Evolutionary conservation across 35 echinoderm and acorn worm species (phyloP).

Genomic region (Ophioderma brevispina): DNA sequence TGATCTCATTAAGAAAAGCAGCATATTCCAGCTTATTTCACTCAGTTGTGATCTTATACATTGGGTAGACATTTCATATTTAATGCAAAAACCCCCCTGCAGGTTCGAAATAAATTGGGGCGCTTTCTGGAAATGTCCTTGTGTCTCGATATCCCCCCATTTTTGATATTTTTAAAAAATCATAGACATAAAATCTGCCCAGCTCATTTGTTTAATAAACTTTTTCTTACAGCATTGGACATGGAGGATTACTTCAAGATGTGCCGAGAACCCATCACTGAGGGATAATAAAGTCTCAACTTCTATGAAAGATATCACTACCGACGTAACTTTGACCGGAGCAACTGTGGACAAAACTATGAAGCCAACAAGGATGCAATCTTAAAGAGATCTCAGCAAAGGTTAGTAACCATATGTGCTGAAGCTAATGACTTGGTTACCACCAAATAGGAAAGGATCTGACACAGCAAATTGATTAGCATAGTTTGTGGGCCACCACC

Average conservation of each 20-base stretch:
- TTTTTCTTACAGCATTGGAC: slow-evolving; percentile 73
- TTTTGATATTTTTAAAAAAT: neutral
- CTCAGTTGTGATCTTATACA: too few relatives aligned
- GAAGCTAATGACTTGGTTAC: neutral
- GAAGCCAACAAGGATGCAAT: slow-evolving; percentile 38
- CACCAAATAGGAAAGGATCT: neutral
- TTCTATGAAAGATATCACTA: slow-evolving; percentile 39
- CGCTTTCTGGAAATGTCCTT: too few relatives aligned
- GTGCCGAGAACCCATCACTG: slow-evolving; percentile 54
- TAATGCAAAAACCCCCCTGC: too few relatives aligned
- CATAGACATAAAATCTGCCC: neutral
- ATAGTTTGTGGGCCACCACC: neutral
- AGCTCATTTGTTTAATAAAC: neutral
- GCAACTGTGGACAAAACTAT: slow-evolving; percentile 39
- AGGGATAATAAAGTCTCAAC: slow-evolving; percentile 59
- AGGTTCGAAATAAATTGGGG: too few relatives aligned
- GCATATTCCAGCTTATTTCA: too few relatives aligned
- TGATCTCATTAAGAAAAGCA: too few relatives aligned
- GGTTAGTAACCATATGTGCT: slow-evolving; percentile 6
- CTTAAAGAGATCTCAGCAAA: slow-evolving; percentile 16
- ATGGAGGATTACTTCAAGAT: slow-evolving; percentile 60
- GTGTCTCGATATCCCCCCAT: too few relatives aligned
- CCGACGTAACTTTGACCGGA: slow-evolving; percentile 48
- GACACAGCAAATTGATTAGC: neutral
- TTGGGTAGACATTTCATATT: too few relatives aligned